Base-by-base conservation (phyloP, 2,888 invertebrate genomes). In the Electrophaes corylata region DNA sequence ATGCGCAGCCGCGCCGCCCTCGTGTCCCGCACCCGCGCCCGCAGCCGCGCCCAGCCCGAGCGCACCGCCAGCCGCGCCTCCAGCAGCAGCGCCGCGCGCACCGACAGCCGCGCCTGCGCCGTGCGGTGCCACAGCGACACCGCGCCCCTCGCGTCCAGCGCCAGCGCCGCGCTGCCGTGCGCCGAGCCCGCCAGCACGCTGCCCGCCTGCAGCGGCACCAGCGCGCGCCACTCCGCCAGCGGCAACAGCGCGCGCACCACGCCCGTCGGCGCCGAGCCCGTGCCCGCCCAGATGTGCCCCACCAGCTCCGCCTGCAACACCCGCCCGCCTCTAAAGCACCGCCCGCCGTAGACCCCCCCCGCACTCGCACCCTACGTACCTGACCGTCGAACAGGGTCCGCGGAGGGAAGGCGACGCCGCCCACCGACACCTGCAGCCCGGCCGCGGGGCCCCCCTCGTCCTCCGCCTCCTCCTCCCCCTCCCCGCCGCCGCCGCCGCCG, bases 221-320 rank as follows among this genome's bases (percentile, higher is more conserved):
- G 62, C 62, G 55, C 67, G 58, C 60, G 55, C 59, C 64, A 37
- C 49, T 53, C 58, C 57, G 53, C 69, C 74, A 53, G 67, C 71
- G 53, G 57, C 40, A 55, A 20, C 40, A 71, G 60, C 39, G 74
- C 84, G 69, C 88, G 87, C 77, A 82, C 68, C 72, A 70, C 85
- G 26, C 75, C 61, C 65, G 83, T 79, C 37, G 84, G 75, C 70
- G 64, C 51, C 71, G 80, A 76, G 71, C 77, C 88, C 54, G 84
- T 64, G 74, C 87, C 88, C 45, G 84, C 76, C 88, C 88, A 88
- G 75, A 88, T 78, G 77, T 80, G 86, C 3, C 73, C 82, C 68
- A 88, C 75, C 71, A 88, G 75, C 81, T 84, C 84, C 41, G 37
- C 37, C 37, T 37, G 37, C 10, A 16, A 37, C 4, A 4, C 29